Evolutionary conservation across 2,113 vertebrate species (phyloP), one percentile per base, ranked within the genome.

Genomic region (Callithrix jacchus): DNA sequence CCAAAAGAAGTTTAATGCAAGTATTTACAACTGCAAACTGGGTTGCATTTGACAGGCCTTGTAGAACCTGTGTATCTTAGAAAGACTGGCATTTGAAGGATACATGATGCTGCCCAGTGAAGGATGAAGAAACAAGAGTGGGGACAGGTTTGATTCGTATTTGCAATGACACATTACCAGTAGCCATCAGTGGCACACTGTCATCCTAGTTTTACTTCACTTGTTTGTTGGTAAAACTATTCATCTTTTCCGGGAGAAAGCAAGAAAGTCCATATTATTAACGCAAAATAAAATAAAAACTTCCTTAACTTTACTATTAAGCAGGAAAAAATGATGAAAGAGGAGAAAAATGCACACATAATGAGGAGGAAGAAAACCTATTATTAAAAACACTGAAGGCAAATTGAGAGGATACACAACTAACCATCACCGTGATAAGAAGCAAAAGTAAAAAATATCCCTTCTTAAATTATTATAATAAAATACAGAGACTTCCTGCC

Each of bases 131-230:
- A 11, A 49, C 27, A 88, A 30, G 25, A 23, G 2, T 20, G 35
- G 0, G 47, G 7, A 71, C 10, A 89, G 35, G 35, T 3, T 14
- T 74, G 27, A 25, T 23, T 52, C 54, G 40, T 83, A 8, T 12
- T 58, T 82, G 35, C 14, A 64, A 32, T 4, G 4, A 4, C 37
- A 49, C 0, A 20, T 58, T 18, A 4, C n/a, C 21, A 42, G 3
- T 42, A 21, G 16, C 13, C 18, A 71, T 6, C 8, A 27, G 52
- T 0, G 1, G n/a, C 20, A 49, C 18, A 49, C 27, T 12, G 3
- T 71, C 58, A 77, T 47, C 13, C 20, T 14, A 14, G 47, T 79
- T 3, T 17, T 80, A 66, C 3, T 32, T 54, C 47, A 73, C 8
- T 49, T 45, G 23, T 88, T 49, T 23, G 73, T 40, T 89, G 27